Evolutionary conservation across 1,140 invertebrate genomes (phyloP).

Genomic region (Scaptomyza pallida): DNA sequence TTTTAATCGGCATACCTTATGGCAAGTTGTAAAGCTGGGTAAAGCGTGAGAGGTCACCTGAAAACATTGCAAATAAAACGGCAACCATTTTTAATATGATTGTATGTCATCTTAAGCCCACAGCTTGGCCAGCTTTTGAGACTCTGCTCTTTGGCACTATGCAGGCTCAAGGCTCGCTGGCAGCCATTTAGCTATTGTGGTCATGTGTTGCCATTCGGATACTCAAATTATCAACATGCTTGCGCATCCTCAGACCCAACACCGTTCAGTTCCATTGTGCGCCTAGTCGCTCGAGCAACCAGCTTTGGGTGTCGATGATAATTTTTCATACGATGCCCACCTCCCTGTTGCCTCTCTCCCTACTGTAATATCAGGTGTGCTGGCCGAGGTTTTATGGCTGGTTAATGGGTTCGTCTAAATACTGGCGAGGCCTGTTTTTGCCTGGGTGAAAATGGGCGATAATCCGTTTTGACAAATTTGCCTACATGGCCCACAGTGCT

Average conservation of each 20-base stretch:
- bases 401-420: slow-evolving; percentile 80
- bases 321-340: slow-evolving; percentile 72
- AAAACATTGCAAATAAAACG: slow-evolving; percentile 79
- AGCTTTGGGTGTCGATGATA: slow-evolving; percentile 75
- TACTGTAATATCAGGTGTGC: slow-evolving; percentile 64
- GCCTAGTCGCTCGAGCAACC: slow-evolving; percentile 36
- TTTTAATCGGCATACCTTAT: neutral
- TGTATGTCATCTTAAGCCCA: slow-evolving; percentile 80
- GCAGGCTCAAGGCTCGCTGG: slow-evolving; percentile 5
- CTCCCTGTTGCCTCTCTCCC: neutral
- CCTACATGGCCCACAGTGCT: slow-evolving; percentile 65
- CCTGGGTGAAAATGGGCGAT: slow-evolving; percentile 77
- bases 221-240: slow-evolving; percentile 80
- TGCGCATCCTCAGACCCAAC: slow-evolving; percentile 40
- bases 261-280: slow-evolving; percentile 54
- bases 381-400: slow-evolving; percentile 19
- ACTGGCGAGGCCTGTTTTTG: slow-evolving; percentile 50
- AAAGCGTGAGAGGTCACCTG: slow-evolving; percentile 64
- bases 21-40: neutral
- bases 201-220: slow-evolving; percentile 73
- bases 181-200: slow-evolving; percentile 32
- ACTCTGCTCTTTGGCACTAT: neutral
- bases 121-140: slow-evolving; percentile 40
- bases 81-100: slow-evolving; percentile 83
- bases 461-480: slow-evolving; percentile 83